These are phyloP conservation scores for Helobdella robusta DNA, from an alignment of 2,888 invertebrate species.

Conservation along the genomic window DNA sequence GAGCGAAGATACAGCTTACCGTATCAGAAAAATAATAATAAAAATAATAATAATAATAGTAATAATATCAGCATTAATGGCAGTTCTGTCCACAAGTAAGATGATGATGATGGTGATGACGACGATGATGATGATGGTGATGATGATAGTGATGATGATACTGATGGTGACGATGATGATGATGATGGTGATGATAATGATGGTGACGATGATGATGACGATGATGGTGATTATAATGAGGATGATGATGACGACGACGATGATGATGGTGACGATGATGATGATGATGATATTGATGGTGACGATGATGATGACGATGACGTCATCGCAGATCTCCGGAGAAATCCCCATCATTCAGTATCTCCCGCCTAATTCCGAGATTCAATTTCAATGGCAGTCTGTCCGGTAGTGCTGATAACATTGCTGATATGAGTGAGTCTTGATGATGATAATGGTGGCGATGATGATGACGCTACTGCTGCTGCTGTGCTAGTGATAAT, in stretches of 20 bases:
- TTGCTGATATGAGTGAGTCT: conserved; percentile 1
- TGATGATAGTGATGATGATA: no score
- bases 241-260: not conserved
- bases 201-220: not conserved
- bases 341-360: not conserved
- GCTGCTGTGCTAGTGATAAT: no score
- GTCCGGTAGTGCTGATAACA: not conserved
- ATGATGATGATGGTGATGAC: not conserved
- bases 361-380: not conserved
- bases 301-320: no score
- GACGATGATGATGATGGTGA: not conserved
- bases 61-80: no score
- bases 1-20: no score
- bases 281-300: not conserved
- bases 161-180: not conserved
- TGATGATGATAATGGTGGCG: conserved; percentile 22
- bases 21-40: not conserved
- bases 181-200: conserved; percentile 10
- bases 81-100: no score
- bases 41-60: not conserved
- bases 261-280: not conserved
- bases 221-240: no score
- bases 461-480: no score
- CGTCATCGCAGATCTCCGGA: not conserved
- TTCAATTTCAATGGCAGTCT: not conserved